phyloP scores from a whole-genome alignment of 2,888 invertebrate species.

The Phragmatobia fuliginosa region DNA sequence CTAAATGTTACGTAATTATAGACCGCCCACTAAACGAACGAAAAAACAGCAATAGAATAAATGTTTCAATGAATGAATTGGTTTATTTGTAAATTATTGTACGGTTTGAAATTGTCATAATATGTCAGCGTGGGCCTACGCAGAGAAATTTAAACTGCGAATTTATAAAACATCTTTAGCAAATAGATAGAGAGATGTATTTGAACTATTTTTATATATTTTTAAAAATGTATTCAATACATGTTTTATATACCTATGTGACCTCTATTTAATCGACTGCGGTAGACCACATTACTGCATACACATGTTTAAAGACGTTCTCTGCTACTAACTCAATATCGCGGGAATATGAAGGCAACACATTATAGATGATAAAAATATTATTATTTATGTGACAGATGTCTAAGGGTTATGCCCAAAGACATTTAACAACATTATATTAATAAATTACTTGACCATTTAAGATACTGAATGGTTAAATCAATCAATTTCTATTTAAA shows the following conservation, averaged over 20 bases:
- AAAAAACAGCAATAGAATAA: constrained; percentile 48
- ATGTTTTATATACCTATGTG: constrained; percentile 23
- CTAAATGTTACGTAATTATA: constrained; percentile 48
- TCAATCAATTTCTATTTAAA: constrained; percentile 33
- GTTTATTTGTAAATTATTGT: constrained; percentile 44
- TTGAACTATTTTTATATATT: constrained; percentile 32
- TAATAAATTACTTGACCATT: constrained; percentile 15
- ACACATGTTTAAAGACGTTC: constrained; percentile 1
- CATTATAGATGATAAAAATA: constrained; percentile 15
- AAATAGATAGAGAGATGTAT: constrained; percentile 24
- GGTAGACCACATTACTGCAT: neutral
- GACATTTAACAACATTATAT: constrained; percentile 7
- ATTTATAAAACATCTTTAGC: constrained; percentile 34
- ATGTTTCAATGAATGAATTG: constrained; percentile 51
- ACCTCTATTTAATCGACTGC: constrained; percentile 3
- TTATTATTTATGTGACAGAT: constrained; percentile 14
- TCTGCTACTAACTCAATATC: constrained; percentile 4
- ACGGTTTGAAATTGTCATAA: constrained; percentile 53
- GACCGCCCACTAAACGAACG: constrained; percentile 41
- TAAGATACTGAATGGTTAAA: constrained; percentile 22
- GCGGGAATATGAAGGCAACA: constrained; percentile 2
- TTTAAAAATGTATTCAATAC: constrained; percentile 24
- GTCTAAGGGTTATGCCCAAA: constrained; percentile 5
- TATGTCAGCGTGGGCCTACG: constrained; percentile 33
- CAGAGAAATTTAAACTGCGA: constrained; percentile 36